A percentile compares a stretch with the other conserved stretches of the same genome.
These are phyloP conservation scores for Cochlearius cochlearius DNA, from an alignment of 2,113 vertebrate genomes.

Conservation along the genomic window DNA sequence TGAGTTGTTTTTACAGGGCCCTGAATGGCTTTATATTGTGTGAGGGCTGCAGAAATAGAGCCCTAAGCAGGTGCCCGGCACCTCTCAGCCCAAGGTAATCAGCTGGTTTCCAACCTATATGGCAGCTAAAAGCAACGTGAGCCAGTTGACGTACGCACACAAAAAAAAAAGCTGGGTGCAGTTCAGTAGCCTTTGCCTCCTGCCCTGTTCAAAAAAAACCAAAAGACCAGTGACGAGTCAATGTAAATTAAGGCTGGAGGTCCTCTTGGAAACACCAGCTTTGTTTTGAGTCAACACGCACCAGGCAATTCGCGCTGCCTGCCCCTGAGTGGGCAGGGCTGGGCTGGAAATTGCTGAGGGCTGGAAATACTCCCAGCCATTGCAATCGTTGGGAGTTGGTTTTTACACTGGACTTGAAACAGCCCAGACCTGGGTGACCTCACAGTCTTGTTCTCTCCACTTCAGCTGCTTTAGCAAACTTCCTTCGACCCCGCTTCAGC, in stretches of 20 bases:
- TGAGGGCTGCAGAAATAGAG: background rate
- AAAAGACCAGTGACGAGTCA: background rate
- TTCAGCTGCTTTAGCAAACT: background rate
- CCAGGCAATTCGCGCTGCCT: rapidly evolving
- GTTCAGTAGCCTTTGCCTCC: background rate
- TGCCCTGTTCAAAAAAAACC: background rate
- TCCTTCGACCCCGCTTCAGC: background rate
- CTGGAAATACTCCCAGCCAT: background rate
- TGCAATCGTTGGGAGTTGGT: rapidly evolving
- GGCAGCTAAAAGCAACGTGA: background rate
- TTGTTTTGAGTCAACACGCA: background rate
- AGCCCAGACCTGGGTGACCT: background rate
- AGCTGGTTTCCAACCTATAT: background rate
- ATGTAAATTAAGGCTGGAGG: background rate
- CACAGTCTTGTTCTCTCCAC: background rate
- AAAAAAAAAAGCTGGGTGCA: background rate
- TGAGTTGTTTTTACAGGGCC: background rate
- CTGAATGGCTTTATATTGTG: background rate
- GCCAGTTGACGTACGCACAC: background rate
- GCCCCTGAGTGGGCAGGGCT: background rate
- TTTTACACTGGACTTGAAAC: background rate
- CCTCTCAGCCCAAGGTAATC: background rate
- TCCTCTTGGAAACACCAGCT: background rate
- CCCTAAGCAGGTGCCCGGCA: background rate
- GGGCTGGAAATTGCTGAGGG: rapidly evolving